Conservation (phyloP, 1,140 invertebrate genomes). For the Lordiphosa mommai region DNA sequence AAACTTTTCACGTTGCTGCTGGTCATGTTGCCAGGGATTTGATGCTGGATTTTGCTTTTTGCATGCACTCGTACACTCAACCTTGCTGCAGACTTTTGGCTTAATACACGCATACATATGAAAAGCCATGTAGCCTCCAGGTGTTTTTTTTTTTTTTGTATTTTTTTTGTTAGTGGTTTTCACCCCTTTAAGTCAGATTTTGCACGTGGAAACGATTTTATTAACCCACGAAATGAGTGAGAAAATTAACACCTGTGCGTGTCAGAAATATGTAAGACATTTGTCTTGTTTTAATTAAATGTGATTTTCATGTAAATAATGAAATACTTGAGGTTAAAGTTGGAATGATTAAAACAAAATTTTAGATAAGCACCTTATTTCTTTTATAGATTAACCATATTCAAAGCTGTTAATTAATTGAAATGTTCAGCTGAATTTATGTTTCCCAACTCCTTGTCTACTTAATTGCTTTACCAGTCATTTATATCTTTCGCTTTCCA, state of each 20-base stretch:
- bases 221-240: conserved; percentile 38
- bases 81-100: conserved; percentile 39
- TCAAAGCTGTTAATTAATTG: not conserved
- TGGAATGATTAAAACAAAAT: not conserved
- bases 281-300: conserved; percentile 20
- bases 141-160: conserved; percentile 15
- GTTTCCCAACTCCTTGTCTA: not conserved
- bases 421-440: not conserved
- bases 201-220: conserved; percentile 53
- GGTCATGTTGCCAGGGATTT: conserved; percentile 56
- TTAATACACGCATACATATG: conserved; percentile 49
- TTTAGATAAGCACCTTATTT: not conserved
- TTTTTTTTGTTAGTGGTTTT: conserved; percentile 6
- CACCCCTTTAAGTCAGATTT: conserved; percentile 9
- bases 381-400: too few species aligned
- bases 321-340: not conserved
- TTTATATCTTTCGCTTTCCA: conserved; percentile 36
- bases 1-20: conserved; percentile 35
- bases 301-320: conserved; percentile 16
- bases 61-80: conserved; percentile 24
- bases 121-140: conserved; percentile 45
- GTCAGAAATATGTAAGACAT: conserved; percentile 21
- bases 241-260: conserved; percentile 61
- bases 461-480: not conserved
- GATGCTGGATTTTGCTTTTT: conserved; percentile 20